A percentile compares a stretch with the other conserved stretches of the same genome.
Evolutionary conservation across 2,113 vertebrate species (phyloP).

Genomic region (Peromyscus californicus): DNA sequence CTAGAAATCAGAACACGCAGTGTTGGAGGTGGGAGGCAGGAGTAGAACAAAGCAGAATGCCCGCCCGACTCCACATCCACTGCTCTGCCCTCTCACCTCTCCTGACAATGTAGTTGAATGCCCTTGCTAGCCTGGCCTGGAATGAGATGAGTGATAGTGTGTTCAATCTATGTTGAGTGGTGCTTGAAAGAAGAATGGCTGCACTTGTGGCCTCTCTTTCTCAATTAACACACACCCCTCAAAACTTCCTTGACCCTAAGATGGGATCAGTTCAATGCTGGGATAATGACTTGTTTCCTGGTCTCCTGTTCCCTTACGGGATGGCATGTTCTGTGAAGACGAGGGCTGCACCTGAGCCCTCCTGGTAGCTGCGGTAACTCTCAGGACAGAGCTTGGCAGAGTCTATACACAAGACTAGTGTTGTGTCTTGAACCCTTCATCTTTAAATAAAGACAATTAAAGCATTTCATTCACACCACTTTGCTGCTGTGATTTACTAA

Average conservation of each 20-base stretch:
- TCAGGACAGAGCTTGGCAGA: neutral
- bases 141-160: neutral
- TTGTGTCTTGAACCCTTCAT: neutral
- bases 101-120: neutral
- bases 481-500: neutral
- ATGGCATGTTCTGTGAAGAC: neutral
- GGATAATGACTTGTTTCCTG: neutral
- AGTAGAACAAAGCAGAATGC: neutral
- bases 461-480: neutral
- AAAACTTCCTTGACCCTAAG: neutral
- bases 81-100: no score
- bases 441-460: constrained; percentile 8
- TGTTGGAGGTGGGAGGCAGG: neutral
- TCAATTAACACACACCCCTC: neutral
- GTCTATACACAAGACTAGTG: neutral
- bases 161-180: neutral
- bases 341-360: no score
- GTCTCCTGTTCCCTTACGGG: neutral
- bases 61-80: rapidly evolving
- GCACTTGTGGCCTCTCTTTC: neutral
- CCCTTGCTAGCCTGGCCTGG: neutral
- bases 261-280: neutral
- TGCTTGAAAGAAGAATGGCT: neutral
- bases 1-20: neutral
- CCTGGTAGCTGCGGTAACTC: rapidly evolving